phyloP scores from a whole-genome alignment of 2,888 invertebrate species.

The Ditula angustiorana region DNA sequence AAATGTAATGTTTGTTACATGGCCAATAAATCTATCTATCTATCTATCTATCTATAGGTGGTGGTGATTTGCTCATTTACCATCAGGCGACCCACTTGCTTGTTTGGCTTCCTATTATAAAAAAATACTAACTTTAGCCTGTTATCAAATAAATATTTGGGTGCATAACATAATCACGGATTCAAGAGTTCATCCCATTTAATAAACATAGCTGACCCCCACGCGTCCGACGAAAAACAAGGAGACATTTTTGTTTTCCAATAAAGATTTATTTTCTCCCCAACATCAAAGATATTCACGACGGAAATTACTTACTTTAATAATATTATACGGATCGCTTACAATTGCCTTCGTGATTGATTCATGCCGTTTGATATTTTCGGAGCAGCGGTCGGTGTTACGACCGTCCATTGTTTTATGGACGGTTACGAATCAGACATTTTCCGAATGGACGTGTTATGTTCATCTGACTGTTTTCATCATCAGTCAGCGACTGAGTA shows the following conservation, averaged over 20 bases:
- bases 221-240: not conserved
- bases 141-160: not conserved
- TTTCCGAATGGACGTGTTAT: not conserved
- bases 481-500: no score
- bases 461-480: no score
- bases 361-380: not conserved
- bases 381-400: not conserved
- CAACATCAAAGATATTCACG: conserved; percentile 8
- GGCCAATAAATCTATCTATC: no score
- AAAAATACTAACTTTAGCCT: not conserved
- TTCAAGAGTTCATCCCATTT: not conserved
- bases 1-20: no score
- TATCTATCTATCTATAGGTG: no score
- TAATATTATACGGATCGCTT: not conserved
- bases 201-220: not conserved
- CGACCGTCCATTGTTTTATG: not conserved
- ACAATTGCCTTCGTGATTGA: conserved; percentile 6
- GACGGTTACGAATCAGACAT: not conserved
- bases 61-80: no score
- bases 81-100: no score
- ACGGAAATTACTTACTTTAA: not conserved
- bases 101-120: no score
- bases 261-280: conserved; percentile 2
- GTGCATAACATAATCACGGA: not conserved
- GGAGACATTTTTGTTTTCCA: not conserved